These are phyloP conservation scores for Drosophila leontia DNA, from an alignment of 1,140 invertebrate species.

Conservation along the genomic window DNA sequence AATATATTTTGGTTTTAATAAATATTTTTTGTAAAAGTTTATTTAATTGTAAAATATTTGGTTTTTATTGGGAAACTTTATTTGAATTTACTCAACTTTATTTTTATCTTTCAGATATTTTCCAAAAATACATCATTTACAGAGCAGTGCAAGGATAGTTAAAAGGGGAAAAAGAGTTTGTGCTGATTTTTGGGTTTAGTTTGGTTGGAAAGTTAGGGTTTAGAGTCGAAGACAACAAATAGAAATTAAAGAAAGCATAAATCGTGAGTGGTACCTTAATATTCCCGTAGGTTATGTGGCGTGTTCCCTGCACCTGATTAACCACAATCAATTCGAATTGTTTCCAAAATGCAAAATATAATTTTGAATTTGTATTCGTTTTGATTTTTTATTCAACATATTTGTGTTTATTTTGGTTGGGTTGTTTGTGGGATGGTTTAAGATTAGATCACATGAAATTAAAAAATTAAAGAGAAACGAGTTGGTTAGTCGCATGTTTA, in stretches of 20 bases:
- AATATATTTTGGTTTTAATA: no score
- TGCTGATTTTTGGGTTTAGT: slow-evolving; percentile 25
- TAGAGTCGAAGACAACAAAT: slow-evolving; percentile 21
- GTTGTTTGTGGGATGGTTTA: slow-evolving; percentile 48
- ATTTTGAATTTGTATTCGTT: slow-evolving; percentile 58
- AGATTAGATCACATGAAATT: slow-evolving; percentile 73
- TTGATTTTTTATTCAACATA: slow-evolving; percentile 39
- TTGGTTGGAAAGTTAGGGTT: slow-evolving; percentile 8
- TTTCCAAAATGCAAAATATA: slow-evolving; percentile 66
- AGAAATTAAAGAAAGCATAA: slow-evolving; percentile 80
- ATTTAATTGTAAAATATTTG: no score
- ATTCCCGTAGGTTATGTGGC: slow-evolving; percentile 85
- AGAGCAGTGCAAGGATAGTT: slow-evolving; percentile 26
- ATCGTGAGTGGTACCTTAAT: slow-evolving; percentile 84
- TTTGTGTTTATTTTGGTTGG: slow-evolving; percentile 49
- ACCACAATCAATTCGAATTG: slow-evolving; percentile 62
- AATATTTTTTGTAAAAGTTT: no score
- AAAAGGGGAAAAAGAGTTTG: slow-evolving; percentile 10
- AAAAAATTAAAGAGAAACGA: slow-evolving; percentile 77
- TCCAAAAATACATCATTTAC: slow-evolving; percentile 18
- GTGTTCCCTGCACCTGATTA: slow-evolving; percentile 85
- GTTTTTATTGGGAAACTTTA: no score
- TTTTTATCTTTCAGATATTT: neutral
- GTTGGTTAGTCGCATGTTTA: slow-evolving; percentile 63
- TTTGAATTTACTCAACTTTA: neutral